Evolutionary conservation across 2,888 invertebrate genomes (phyloP).

Genomic region (Ceraclea dissimilis): DNA sequence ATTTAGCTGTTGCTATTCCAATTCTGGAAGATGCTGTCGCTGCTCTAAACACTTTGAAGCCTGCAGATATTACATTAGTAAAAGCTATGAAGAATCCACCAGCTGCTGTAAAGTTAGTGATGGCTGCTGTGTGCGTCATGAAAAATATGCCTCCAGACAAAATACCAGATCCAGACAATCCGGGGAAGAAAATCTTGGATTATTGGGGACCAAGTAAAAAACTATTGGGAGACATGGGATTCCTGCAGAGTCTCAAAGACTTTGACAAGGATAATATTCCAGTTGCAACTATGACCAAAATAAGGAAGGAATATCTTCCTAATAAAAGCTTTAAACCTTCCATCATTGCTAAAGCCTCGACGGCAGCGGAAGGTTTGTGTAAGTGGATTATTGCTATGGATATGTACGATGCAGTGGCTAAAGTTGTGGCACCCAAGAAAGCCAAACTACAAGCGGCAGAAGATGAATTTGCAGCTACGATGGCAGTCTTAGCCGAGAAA

Average conservation of each 20-base stretch:
- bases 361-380: conserved; percentile 89
- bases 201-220: conserved; percentile 83
- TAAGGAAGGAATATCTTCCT: conserved; percentile 65
- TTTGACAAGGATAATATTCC: conserved; percentile 84
- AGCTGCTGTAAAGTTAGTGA: conserved; percentile 70
- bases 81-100: conserved; percentile 89
- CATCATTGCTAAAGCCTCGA: conserved; percentile 80
- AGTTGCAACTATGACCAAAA: conserved; percentile 60
- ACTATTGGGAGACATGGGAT: conserved; percentile 72
- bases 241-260: conserved; percentile 64
- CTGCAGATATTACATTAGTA: conserved; percentile 75
- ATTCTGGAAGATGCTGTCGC: conserved; percentile 67
- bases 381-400: conserved; percentile 90
- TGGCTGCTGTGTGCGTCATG: conserved; percentile 89
- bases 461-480: conserved; percentile 70
- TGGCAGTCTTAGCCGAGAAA: conserved; percentile 79
- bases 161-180: conserved; percentile 61
- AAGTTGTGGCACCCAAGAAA: conserved; percentile 79
- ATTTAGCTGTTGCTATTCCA: conserved; percentile 81
- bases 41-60: conserved; percentile 79
- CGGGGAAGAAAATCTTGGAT: conserved; percentile 63
- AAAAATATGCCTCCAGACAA: conserved; percentile 71
- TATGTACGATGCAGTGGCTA: conserved; percentile 77
- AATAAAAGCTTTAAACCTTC: conserved; percentile 73
- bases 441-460: conserved; percentile 74